phyloP scores from a whole-genome alignment of 2,888 invertebrate genomes.

The Adela reaumurella region DNA sequence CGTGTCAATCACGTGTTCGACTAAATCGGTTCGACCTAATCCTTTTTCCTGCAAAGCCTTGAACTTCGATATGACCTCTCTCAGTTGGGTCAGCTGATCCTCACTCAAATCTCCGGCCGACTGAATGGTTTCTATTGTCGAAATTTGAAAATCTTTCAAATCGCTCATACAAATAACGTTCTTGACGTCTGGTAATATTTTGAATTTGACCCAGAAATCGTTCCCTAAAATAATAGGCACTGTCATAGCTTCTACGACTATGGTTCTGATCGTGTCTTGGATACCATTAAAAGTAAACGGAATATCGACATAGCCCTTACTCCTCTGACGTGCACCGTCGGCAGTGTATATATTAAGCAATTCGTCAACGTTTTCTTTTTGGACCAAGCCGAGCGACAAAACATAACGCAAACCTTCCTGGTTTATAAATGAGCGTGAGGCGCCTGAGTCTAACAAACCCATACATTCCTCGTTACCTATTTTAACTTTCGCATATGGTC shows the following conservation, averaged over 20 bases:
- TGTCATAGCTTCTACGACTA: not conserved
- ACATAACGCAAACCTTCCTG: not conserved
- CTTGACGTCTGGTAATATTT: not conserved
- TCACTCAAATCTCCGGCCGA: not conserved
- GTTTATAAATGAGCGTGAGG: not conserved
- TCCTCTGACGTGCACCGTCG: not conserved
- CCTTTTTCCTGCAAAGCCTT: not conserved
- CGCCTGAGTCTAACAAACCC: not conserved
- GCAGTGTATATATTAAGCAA: not conserved
- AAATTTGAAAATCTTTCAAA: not conserved
- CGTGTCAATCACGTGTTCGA: slow-evolving; percentile 6
- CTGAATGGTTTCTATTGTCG: not conserved
- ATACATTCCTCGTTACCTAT: not conserved
- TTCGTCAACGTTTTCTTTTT: not conserved
- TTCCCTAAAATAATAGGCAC: not conserved
- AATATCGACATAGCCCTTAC: not conserved
- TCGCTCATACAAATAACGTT: not conserved
- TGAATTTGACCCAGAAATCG: slow-evolving; percentile 1
- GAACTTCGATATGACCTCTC: not conserved
- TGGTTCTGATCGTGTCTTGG: not conserved
- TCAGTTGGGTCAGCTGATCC: not conserved
- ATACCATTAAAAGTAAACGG: not conserved
- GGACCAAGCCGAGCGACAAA: not conserved
- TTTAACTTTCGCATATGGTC: not conserved
- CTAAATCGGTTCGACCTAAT: slow-evolving; percentile 7